A percentile compares a stretch with the other conserved stretches of the same genome.
Evolutionary conservation across 1,140 invertebrate genomes (phyloP).

Genomic region (Goniozus legneri): DNA sequence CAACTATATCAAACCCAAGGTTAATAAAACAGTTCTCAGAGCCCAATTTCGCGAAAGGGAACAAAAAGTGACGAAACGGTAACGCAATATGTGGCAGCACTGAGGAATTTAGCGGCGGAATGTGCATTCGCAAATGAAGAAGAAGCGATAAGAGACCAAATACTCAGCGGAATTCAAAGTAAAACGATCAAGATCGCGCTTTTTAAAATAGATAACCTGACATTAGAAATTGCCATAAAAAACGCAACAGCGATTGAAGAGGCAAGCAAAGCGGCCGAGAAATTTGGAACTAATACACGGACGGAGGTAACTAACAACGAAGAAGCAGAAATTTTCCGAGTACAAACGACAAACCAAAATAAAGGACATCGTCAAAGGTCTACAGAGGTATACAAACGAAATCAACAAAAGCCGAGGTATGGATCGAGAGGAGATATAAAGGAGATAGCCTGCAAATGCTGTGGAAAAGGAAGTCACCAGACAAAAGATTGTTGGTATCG

Average conservation of each 20-base stretch:
- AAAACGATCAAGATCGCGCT: conserved; percentile 3
- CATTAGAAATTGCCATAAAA: conserved; percentile 1
- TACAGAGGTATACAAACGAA: not conserved
- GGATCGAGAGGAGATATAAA: not conserved
- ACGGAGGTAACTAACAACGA: not conserved
- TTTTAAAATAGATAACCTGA: conserved; percentile 9
- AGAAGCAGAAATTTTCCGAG: not conserved
- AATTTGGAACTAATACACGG: not conserved
- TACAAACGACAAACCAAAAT: not conserved
- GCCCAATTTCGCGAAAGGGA: conserved; percentile 27
- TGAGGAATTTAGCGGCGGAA: conserved; percentile 23
- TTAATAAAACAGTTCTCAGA: conserved; percentile 28
- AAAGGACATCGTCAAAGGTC: not conserved
- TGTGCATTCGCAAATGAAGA: conserved; percentile 12
- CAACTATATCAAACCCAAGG: conserved; percentile 26
- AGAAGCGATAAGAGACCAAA: conserved; percentile 5
- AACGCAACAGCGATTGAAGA: conserved; percentile 4
- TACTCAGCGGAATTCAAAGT: conserved; percentile 1
- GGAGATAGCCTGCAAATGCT: not conserved
- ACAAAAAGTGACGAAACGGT: conserved; percentile 24
- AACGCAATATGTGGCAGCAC: conserved; percentile 22
- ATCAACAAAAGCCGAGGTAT: not conserved
- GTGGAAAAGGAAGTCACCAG: not conserved
- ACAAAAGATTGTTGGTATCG: not conserved
- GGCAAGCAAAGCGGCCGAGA: conserved; percentile 7